These are phyloP conservation scores for Drosophila varians DNA, from an alignment of 1,140 invertebrate species.

Conservation along the genomic window DNA sequence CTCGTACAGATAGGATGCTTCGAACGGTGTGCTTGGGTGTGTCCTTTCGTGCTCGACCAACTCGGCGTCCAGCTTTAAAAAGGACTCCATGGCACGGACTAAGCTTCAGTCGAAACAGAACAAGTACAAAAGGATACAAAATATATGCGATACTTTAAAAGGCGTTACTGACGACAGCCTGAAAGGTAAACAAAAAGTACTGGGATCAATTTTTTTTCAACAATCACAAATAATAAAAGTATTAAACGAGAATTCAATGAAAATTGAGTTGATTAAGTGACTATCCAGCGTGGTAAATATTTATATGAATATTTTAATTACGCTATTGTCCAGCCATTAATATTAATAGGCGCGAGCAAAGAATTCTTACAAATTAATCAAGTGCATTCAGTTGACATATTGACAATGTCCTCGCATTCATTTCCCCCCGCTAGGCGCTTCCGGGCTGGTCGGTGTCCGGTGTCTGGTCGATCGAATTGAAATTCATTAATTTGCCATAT, in stretches of 20 bases:
- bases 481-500: constrained; percentile 71
- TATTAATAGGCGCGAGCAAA: constrained; percentile 10
- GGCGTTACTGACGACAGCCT: no score
- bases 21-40: not conserved
- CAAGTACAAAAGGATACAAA: not conserved
- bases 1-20: not conserved
- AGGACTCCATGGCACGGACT: not conserved
- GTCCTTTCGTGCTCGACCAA: not conserved
- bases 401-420: constrained; percentile 51
- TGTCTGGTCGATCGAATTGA: constrained; percentile 28
- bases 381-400: constrained; percentile 64
- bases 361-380: constrained; percentile 63
- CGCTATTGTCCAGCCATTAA: constrained; percentile 35
- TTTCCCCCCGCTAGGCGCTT: constrained; percentile 32
- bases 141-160: not conserved
- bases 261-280: constrained; percentile 18
- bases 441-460: no score
- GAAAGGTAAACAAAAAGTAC: not conserved
- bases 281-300: constrained; percentile 5
- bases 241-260: not conserved
- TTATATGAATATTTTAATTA: constrained; percentile 19
- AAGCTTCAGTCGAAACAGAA: no score
- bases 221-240: not conserved
- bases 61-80: not conserved
- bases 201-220: not conserved